Evolutionary conservation across 1,140 invertebrate species (phyloP).

Genomic region (Monomorium pharaonis): DNA sequence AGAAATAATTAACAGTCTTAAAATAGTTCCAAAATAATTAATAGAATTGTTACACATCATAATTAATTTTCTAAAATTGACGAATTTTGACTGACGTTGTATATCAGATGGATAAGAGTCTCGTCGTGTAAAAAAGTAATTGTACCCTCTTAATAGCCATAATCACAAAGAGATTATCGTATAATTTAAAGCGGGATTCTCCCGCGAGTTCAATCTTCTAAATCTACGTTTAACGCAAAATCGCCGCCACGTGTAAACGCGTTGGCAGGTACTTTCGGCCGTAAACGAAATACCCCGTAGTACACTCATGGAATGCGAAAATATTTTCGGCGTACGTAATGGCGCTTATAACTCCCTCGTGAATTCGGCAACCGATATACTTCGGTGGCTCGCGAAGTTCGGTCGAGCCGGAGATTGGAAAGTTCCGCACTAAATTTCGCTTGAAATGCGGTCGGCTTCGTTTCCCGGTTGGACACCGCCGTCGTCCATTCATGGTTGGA

Average conservation of each 20-base stretch:
- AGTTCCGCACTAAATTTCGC: conserved; percentile 52
- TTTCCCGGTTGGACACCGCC: not conserved
- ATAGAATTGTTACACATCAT: not conserved
- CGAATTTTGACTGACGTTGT: not conserved
- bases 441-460: conserved; percentile 34
- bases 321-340: conserved; percentile 27
- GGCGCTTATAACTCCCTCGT: conserved; percentile 22
- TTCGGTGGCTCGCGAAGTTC: conserved; percentile 11
- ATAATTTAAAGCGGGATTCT: not conserved
- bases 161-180: not conserved
- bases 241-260: not conserved
- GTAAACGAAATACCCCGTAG: conserved; percentile 3
- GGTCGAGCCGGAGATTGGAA: conserved; percentile 37
- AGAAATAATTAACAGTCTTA: not conserved
- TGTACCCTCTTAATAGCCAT: not conserved
- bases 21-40: conserved; percentile 7
- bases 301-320: not conserved
- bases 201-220: not conserved
- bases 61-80: not conserved
- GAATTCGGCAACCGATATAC: conserved; percentile 39
- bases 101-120: not conserved
- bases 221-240: not conserved
- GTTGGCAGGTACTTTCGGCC: not conserved
- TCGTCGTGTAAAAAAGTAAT: not conserved
- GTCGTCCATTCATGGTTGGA: conserved; percentile 18